phyloP scores from a whole-genome alignment of 2,797 vertebrate genomes.

The Scleropages formosus region DNA sequence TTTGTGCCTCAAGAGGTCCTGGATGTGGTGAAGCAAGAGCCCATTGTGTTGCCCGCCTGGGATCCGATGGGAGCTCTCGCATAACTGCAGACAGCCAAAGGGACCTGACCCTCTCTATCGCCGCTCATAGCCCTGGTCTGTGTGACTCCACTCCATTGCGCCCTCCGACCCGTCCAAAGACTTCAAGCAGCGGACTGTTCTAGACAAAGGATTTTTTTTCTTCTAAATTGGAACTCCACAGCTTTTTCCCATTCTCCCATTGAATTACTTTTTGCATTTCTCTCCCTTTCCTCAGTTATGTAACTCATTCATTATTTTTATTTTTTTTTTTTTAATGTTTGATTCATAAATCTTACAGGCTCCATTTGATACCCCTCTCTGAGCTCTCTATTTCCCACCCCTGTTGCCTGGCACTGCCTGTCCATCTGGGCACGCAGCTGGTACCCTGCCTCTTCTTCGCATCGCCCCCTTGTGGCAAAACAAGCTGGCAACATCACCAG shows the following conservation, averaged over 20 bases:
- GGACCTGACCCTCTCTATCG: constrained; percentile 40
- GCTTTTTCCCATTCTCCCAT: constrained; percentile 46
- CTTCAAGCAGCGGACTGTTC: constrained; percentile 47
- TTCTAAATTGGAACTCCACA: constrained; percentile 61
- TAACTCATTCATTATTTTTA: constrained; percentile 22
- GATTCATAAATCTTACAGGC: background rate
- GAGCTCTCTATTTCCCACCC: background rate
- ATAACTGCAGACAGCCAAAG: constrained; percentile 57
- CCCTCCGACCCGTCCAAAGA: constrained; percentile 58
- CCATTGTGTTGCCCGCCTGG: constrained; percentile 89
- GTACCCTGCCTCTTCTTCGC: background rate
- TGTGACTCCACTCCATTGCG: constrained; percentile 56
- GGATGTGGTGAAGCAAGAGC: constrained; percentile 85
- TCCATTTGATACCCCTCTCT: background rate
- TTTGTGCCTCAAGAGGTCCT: constrained; percentile 76
- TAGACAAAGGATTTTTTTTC: constrained; percentile 62
- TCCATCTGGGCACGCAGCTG: background rate
- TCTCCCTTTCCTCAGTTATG: constrained; percentile 17
- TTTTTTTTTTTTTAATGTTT: background rate
- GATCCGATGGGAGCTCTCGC: constrained; percentile 97
- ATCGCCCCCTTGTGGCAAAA: background rate
- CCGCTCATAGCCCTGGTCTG: constrained; percentile 49
- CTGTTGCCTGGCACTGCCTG: background rate
- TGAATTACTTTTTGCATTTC: constrained; percentile 27
- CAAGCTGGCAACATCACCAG: background rate